A percentile compares a stretch with the other conserved stretches of the same genome.
These are phyloP conservation scores for Doris montereyensis DNA, from an alignment of 2,888 invertebrate species.

Conservation along the genomic window DNA sequence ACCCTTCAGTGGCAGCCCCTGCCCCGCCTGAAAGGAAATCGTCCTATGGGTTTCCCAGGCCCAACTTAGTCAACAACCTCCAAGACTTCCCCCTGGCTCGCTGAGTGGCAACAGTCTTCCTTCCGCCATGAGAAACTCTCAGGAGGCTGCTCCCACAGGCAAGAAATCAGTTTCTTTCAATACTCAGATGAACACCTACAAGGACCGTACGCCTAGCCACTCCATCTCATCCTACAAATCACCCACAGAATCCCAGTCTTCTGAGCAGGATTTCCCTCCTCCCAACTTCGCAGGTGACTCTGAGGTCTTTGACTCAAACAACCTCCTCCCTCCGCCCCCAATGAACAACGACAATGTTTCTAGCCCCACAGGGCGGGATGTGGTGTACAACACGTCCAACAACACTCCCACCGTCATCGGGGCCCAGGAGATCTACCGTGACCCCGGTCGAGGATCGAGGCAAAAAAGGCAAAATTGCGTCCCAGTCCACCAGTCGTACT, in stretches of 20 bases:
- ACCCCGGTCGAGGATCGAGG: slow-evolving; percentile 92
- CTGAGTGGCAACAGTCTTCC: slow-evolving; percentile 27
- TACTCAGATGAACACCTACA: slow-evolving; percentile 71
- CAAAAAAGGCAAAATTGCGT: slow-evolving; percentile 78
- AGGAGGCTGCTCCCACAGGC: slow-evolving; percentile 52
- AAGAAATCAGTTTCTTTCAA: slow-evolving; percentile 74
- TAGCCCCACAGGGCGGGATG: slow-evolving; percentile 37
- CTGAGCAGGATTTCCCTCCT: slow-evolving; percentile 42
- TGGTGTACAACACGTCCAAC: slow-evolving; percentile 68
- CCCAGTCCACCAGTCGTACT: slow-evolving; percentile 47
- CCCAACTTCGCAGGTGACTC: background rate
- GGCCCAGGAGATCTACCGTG: slow-evolving; percentile 97
- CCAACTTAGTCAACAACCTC: slow-evolving; percentile 27
- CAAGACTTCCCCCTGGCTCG: slow-evolving; percentile 27
- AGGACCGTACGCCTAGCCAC: slow-evolving; percentile 50
- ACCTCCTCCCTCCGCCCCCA: background rate
- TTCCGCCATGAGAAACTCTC: slow-evolving; percentile 35
- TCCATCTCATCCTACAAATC: slow-evolving; percentile 54
- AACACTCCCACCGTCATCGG: slow-evolving; percentile 97
- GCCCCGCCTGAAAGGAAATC: slow-evolving; percentile 90
- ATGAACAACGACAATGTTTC: background rate
- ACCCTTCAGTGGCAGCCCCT: slow-evolving; percentile 44
- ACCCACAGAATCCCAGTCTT: slow-evolving; percentile 57
- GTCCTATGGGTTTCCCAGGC: slow-evolving; percentile 78
- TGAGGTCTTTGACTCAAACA: slow-evolving; percentile 29